Evolutionary conservation across 2,888 invertebrate species (phyloP).

Genomic region (Dicyrtoma fusca): DNA sequence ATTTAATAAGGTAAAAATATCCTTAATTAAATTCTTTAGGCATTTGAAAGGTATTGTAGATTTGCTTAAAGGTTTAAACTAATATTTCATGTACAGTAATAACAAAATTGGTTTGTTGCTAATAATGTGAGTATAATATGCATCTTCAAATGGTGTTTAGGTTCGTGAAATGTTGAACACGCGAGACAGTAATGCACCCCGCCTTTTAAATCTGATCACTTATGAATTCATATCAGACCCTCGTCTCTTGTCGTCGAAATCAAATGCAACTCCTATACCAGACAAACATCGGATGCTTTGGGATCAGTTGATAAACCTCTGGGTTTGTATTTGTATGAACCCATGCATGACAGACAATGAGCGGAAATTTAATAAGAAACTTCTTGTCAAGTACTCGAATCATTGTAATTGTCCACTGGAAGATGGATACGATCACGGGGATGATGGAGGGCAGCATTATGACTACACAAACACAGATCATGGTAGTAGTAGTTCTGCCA

Average conservation of each 20-base stretch:
- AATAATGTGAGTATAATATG: no score
- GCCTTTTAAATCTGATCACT: conserved; percentile 82
- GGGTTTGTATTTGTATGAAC: conserved; percentile 41
- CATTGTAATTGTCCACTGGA: conserved; percentile 32
- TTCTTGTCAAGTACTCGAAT: conserved; percentile 31
- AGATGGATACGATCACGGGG: conserved; percentile 19
- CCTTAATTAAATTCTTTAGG: no score
- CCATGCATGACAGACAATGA: conserved; percentile 36
- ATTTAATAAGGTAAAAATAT: conserved; percentile 85
- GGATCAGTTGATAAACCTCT: conserved; percentile 73
- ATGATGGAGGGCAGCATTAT: conserved; percentile 21
- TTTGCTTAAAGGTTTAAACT: no score
- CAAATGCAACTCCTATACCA: conserved; percentile 81
- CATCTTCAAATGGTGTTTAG: conserved; percentile 63
- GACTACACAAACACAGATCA: conserved; percentile 14
- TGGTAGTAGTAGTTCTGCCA: conserved; percentile 9
- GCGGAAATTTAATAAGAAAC: conserved; percentile 15
- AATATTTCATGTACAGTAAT: no score
- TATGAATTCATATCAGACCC: conserved; percentile 86
- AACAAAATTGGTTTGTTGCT: conserved; percentile 9
- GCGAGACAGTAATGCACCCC: conserved; percentile 81
- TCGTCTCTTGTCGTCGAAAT: conserved; percentile 75
- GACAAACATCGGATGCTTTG: conserved; percentile 83
- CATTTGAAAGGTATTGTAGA: no score
- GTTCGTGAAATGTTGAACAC: conserved; percentile 83